Evolutionary conservation across 1,140 invertebrate genomes (phyloP).

Genomic region (Aphaenogaster ashmeadi): DNA sequence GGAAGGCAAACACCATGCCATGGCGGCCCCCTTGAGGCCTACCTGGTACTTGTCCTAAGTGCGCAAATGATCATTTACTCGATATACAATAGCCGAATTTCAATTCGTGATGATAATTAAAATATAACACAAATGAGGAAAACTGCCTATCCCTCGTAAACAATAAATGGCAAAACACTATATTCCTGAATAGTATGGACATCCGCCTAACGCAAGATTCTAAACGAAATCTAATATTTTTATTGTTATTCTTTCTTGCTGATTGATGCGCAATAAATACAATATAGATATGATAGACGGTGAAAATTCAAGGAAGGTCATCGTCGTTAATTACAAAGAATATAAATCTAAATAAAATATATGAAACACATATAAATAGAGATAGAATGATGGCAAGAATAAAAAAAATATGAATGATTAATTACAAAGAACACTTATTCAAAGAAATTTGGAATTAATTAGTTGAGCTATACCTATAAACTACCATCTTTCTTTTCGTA

Average conservation of each 20-base stretch:
- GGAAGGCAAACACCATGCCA: conserved; percentile 90
- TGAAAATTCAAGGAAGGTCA: neutral
- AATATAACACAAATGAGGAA: neutral
- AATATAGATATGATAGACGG: neutral
- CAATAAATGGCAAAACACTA: neutral
- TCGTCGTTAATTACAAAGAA: neutral
- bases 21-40: conserved; percentile 90
- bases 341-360: neutral
- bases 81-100: conserved; percentile 47
- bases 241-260: neutral
- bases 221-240: neutral
- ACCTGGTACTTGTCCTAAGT: conserved; percentile 90
- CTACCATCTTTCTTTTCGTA: neutral
- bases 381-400: neutral
- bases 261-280: neutral
- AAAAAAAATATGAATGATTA: neutral
- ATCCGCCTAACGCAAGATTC: neutral
- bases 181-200: neutral
- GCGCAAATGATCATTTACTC: conserved; percentile 83
- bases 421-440: neutral
- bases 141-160: neutral
- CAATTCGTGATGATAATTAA: neutral
- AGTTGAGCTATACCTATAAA: neutral
- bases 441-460: conserved; percentile 1
- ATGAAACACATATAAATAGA: neutral